phyloP scores from a whole-genome alignment of 2,888 invertebrate species.

The Celastrina argiolus region DNA sequence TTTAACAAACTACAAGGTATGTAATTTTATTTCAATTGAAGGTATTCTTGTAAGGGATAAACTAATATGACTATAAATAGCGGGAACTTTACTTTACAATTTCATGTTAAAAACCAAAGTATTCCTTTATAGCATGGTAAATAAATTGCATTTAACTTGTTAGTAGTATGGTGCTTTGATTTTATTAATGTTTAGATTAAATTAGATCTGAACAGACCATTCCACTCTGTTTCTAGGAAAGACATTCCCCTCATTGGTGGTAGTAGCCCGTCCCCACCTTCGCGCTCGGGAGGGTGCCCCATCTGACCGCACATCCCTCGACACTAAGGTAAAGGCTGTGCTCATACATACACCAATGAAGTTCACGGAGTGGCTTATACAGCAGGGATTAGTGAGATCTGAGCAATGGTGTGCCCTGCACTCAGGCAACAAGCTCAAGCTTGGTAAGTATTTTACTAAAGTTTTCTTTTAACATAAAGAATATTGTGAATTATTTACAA shows the following conservation, averaged over 20 bases:
- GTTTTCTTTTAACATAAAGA: not conserved
- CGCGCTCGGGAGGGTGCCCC: conserved; percentile 81
- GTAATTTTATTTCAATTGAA: conserved; percentile 38
- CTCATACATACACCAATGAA: conserved; percentile 89
- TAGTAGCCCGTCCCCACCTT: conserved; percentile 88
- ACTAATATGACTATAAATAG: too few relatives aligned
- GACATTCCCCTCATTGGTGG: conserved; percentile 91
- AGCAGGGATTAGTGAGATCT: conserved; percentile 87
- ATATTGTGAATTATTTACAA: not conserved
- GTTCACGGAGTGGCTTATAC: conserved; percentile 94
- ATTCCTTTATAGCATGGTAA: too few relatives aligned
- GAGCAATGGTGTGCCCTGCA: conserved; percentile 88
- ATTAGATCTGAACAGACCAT: too few relatives aligned
- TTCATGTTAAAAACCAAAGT: not conserved
- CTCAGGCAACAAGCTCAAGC: conserved; percentile 82
- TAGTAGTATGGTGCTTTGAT: too few relatives aligned
- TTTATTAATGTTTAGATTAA: too few relatives aligned
- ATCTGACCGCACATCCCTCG: conserved; percentile 80
- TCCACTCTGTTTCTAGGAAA: conserved; percentile 80
- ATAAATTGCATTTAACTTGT: too few relatives aligned
- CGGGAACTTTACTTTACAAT: too few relatives aligned
- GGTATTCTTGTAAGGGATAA: not conserved
- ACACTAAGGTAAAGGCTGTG: conserved; percentile 89
- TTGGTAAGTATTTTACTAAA: conserved; percentile 67
- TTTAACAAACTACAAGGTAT: conserved; percentile 86